Evolutionary conservation across 2,797 vertebrate species (phyloP), one percentile per base, ranked within the genome.

Genomic region (Thamnophis elegans): DNA sequence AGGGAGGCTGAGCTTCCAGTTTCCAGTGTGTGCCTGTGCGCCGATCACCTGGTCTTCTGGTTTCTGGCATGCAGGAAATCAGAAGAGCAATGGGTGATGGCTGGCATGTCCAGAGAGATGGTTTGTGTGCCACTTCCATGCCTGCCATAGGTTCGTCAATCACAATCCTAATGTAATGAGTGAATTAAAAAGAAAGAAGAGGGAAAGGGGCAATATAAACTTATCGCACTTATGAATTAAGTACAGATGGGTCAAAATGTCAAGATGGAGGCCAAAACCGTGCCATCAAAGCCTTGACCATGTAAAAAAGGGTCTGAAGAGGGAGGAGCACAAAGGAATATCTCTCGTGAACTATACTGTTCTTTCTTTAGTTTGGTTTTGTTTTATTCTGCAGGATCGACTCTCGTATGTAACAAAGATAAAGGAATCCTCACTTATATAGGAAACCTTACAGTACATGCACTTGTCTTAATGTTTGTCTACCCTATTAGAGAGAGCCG

Each of bases 121-220:
- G 47, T 47, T 47, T n/a, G 3, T 47, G 47, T 47, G 47, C 47
- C 47, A 47, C 5, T 47, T 47, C 47, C 47, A 47, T 47, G 3
- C 47, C 47, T 47, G 47, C 47, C 47, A 47, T n/a, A n/a, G n/a
- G n/a, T n/a, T n/a, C n/a, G n/a, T n/a, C n/a, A n/a, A 36, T 36
- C 32, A 36, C 32, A 32, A 32, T 91, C 55, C 20, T 36, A 56
- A 59, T 91, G 91, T 93, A 93, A 88, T 0, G 0, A 86, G 90
- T 88, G 93, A 95, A 73, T 91, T 93, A 58, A 88, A 87, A 87
- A 68, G 0, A 60, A 89, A 82, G 73, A 42, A 42, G 54, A 78
- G 12, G 89, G 89, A 36, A 55, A 90, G n/a, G 36, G 54, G 32
- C 65, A 32, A 16, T 32, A 68, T 8, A 68, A 7, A 68, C n/a